Percentiles rank a stretch among this genome's conserved stretches.
Conservation (phyloP, 2,797 vertebrate species). For the Typhlichthys subterraneus region DNA sequence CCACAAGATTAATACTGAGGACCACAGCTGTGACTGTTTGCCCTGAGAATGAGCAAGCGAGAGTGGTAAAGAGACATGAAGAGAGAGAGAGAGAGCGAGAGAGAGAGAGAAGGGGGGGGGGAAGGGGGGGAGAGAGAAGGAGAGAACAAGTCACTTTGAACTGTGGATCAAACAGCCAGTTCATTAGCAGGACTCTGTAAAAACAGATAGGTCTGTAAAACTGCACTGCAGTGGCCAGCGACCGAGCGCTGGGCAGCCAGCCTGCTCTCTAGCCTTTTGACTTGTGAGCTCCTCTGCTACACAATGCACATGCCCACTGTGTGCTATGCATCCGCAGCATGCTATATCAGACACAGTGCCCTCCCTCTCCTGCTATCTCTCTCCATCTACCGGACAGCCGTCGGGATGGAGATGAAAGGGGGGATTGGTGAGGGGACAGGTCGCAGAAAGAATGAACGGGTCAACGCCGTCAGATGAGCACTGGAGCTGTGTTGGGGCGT, state of each 20-base stretch:
- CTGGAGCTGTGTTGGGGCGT: slow-evolving; percentile 30
- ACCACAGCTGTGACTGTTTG: slow-evolving; percentile 62
- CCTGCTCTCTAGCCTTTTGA: slow-evolving; percentile 2
- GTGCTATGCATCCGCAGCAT: background rate
- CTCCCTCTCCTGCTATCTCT: slow-evolving; percentile 4
- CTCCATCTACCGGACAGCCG: slow-evolving; percentile 30
- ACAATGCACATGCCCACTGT: slow-evolving; percentile 8
- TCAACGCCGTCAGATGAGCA: slow-evolving; percentile 48
- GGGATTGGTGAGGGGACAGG: slow-evolving; percentile 47
- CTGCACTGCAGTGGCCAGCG: slow-evolving; percentile 75
- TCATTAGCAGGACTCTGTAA: slow-evolving; percentile 88
- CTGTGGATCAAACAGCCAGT: slow-evolving; percentile 84
- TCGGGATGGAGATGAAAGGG: slow-evolving; percentile 59
- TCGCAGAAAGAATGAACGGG: slow-evolving; percentile 57
- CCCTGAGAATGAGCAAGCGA: slow-evolving; percentile 16
- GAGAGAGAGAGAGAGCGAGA: background rate
- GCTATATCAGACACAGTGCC: background rate
- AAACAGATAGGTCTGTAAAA: slow-evolving; percentile 56
- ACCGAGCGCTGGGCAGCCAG: slow-evolving; percentile 58
- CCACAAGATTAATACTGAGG: slow-evolving; percentile 68
- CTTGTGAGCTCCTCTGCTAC: background rate
- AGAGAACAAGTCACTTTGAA: slow-evolving; percentile 64
- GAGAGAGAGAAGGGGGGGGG: background rate
- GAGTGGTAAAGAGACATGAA: slow-evolving; percentile 3
- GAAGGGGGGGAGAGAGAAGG: background rate